Conservation (phyloP, 2,888 invertebrate genomes). For the Synergus itoensis region DNA sequence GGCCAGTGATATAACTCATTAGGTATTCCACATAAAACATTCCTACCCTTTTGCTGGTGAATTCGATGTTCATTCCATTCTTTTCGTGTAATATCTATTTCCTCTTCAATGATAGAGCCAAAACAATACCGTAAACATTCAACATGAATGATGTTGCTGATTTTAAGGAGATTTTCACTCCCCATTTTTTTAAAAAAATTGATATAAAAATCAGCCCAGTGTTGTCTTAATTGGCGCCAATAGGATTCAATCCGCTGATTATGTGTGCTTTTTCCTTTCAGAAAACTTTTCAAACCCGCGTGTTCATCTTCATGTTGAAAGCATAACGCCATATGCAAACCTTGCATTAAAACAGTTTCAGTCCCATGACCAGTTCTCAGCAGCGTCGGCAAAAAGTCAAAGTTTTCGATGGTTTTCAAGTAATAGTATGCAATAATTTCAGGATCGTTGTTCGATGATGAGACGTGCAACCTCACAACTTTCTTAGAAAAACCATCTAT, state of each 20-base stretch:
- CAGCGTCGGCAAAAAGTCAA: too few relatives aligned
- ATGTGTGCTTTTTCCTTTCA: conserved; percentile 45
- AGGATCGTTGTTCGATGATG: conserved; percentile 44
- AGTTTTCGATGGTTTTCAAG: too few relatives aligned
- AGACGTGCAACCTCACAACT: conserved; percentile 47
- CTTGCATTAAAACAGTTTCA: too few relatives aligned
- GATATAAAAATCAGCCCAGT: conserved; percentile 43
- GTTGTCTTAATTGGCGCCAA: conserved; percentile 45
- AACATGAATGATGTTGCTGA: not conserved
- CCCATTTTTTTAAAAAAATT: too few relatives aligned
- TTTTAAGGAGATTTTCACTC: not conserved
- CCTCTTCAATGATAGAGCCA: not conserved
- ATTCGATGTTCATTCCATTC: not conserved
- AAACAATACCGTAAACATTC: not conserved
- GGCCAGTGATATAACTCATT: not conserved
- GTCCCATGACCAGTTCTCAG: too few relatives aligned
- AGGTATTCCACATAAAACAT: not conserved
- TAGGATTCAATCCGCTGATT: conserved; percentile 48
- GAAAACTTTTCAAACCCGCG: conserved; percentile 42
- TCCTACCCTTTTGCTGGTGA: not conserved
- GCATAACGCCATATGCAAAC: too few relatives aligned
- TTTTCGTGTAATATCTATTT: not conserved
- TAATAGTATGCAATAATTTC: too few relatives aligned
- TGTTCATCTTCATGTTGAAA: conserved; percentile 31
- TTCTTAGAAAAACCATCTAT: conserved; percentile 50